Evolutionary conservation across 2,888 invertebrate species (phyloP).

Genomic region (Allacma fusca): DNA sequence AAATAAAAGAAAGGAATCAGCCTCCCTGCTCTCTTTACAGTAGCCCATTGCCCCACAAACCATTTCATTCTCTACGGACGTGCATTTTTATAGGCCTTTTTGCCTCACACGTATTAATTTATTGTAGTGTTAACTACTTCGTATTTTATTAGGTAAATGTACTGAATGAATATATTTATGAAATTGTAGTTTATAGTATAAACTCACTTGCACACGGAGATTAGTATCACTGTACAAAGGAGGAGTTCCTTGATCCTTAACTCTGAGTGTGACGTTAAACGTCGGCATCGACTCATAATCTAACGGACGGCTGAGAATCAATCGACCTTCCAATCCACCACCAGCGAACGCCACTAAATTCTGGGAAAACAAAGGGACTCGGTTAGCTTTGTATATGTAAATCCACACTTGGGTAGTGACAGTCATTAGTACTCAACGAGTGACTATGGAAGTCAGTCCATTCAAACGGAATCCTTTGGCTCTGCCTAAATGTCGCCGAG

Average conservation of each 20-base stretch:
- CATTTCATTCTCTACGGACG: not conserved
- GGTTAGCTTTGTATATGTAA: not conserved
- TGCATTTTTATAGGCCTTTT: too few relatives aligned
- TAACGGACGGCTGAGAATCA: constrained; percentile 79
- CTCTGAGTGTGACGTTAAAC: constrained; percentile 58
- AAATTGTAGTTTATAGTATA: not conserved
- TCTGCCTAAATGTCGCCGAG: too few relatives aligned
- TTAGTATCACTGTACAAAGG: constrained; percentile 78
- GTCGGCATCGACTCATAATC: constrained; percentile 78
- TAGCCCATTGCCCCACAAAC: not conserved
- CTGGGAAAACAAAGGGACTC: constrained; percentile 64
- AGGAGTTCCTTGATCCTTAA: constrained; percentile 79
- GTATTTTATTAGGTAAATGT: too few relatives aligned
- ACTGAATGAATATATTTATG: too few relatives aligned
- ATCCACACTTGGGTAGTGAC: constrained; percentile 5
- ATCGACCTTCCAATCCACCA: constrained; percentile 79
- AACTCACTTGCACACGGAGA: constrained; percentile 74
- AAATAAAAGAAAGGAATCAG: not conserved
- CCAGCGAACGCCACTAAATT: constrained; percentile 85
- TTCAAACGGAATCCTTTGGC: too few relatives aligned
- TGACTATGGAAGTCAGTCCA: not conserved
- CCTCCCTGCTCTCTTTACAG: too few relatives aligned
- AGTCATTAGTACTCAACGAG: not conserved
- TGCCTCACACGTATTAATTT: not conserved
- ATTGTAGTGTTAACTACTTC: not conserved